These are phyloP conservation scores for Sphaerophoria taeniata DNA, from an alignment of 2,888 invertebrate genomes.

Conservation along the genomic window DNA sequence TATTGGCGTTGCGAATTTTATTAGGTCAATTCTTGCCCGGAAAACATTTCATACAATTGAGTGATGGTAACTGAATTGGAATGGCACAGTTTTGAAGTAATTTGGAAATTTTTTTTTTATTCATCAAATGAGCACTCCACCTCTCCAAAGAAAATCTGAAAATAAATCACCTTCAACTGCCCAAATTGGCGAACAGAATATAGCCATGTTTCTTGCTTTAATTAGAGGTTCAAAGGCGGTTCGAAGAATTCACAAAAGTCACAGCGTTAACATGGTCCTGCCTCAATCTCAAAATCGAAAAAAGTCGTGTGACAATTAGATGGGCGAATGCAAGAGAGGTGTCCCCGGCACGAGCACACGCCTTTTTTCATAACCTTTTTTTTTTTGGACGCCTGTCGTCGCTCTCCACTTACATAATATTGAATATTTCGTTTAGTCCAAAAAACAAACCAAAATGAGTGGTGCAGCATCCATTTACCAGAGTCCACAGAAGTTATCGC, in stretches of 20 bases:
- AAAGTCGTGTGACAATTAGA: constrained; percentile 62
- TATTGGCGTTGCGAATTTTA: constrained; percentile 2
- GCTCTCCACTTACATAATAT: constrained; percentile 66
- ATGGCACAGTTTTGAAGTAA: not conserved
- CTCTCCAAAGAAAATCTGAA: not conserved
- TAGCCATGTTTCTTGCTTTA: constrained; percentile 35
- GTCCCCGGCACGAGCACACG: constrained; percentile 67
- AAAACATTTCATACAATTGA: constrained; percentile 3
- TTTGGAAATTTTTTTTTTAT: too few relatives aligned
- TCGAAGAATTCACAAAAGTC: constrained; percentile 33
- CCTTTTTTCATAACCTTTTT: constrained; percentile 49
- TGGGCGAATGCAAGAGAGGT: constrained; percentile 11
- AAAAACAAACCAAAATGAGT: constrained; percentile 35
- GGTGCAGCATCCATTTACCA: constrained; percentile 35
- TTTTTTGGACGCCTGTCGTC: not conserved
- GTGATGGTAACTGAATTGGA: constrained; percentile 19
- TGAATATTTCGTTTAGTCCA: not conserved
- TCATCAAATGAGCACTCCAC: too few relatives aligned
- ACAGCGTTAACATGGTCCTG: constrained; percentile 24
- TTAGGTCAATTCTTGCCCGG: constrained; percentile 11
- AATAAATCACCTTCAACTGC: constrained; percentile 51
- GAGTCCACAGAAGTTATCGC: constrained; percentile 58
- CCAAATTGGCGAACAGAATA: constrained; percentile 16
- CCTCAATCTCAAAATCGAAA: constrained; percentile 47
- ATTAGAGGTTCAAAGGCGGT: constrained; percentile 53